Conservation (phyloP, 2,888 invertebrate genomes). For the Drosophila ezoana region DNA sequence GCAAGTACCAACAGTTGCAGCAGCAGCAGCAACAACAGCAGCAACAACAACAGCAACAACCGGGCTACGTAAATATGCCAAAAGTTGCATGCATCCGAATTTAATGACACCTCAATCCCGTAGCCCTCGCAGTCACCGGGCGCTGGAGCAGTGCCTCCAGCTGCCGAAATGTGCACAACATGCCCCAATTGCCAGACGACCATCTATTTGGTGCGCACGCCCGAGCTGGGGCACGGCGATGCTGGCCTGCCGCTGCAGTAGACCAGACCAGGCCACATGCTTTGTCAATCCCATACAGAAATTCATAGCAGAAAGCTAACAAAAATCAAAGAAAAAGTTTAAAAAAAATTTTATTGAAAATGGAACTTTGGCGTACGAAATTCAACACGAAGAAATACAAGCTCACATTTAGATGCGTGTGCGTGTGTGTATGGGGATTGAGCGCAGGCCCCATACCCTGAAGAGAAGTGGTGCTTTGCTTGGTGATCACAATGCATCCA, state of each 20-base stretch:
- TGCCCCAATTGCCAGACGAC: conserved; percentile 84
- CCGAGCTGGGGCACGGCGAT: conserved; percentile 68
- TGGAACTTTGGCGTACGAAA: conserved; percentile 20
- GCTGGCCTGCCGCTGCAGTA: conserved; percentile 49
- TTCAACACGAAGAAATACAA: conserved; percentile 15
- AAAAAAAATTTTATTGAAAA: not conserved
- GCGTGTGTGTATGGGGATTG: conserved; percentile 8
- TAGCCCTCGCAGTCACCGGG: conserved; percentile 36
- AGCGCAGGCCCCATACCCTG: too few species aligned
- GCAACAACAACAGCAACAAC: conserved; percentile 53
- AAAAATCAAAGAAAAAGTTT: conserved; percentile 2
- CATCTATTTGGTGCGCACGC: conserved; percentile 80
- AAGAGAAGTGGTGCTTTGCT: not conserved
- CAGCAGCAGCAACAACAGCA: conserved; percentile 51
- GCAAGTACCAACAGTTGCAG: conserved; percentile 54
- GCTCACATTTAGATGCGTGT: not conserved
- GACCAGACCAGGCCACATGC: not conserved
- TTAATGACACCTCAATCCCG: conserved; percentile 7
- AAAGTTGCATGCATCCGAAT: not conserved
- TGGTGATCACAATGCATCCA: conserved; percentile 7
- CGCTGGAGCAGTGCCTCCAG: conserved; percentile 43
- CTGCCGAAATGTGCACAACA: conserved; percentile 82
- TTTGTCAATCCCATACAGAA: conserved; percentile 16
- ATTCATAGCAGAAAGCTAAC: not conserved
- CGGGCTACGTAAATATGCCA: conserved; percentile 62